Conservation (phyloP, 2,113 vertebrate genomes). For the Solenodon paradoxus region DNA sequence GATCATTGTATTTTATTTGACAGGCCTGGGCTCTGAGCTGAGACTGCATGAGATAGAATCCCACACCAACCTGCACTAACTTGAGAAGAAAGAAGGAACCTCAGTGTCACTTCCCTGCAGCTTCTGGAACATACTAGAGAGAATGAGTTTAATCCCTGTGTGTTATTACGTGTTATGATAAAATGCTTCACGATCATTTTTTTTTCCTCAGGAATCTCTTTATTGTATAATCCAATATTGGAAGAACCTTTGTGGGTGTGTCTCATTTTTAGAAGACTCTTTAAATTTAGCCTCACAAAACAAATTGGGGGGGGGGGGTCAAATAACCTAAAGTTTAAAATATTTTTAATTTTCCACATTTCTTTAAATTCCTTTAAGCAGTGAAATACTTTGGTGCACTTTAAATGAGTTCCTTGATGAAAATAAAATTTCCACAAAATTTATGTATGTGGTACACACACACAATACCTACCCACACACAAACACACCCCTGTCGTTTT, state of each 20-base stretch:
- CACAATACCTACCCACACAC: no score
- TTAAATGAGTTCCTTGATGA: neutral
- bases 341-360: neutral
- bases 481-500: neutral
- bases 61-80: neutral
- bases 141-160: neutral
- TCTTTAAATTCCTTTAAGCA: neutral
- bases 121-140: neutral
- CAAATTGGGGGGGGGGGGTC: neutral
- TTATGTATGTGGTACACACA: neutral
- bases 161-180: neutral
- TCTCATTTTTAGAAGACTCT: neutral
- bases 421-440: neutral
- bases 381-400: neutral
- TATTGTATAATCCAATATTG: neutral
- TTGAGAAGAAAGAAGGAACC: neutral
- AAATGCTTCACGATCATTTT: neutral
- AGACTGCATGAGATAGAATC: neutral
- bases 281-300: neutral
- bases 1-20: neutral
- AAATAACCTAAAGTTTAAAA: slow-evolving; percentile 16
- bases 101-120: neutral
- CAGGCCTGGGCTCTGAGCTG: neutral
- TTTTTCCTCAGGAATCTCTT: neutral
- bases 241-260: neutral